Evolutionary conservation across 1,140 invertebrate species (phyloP).

Genomic region (Daktulosphaira vitifoliae): DNA sequence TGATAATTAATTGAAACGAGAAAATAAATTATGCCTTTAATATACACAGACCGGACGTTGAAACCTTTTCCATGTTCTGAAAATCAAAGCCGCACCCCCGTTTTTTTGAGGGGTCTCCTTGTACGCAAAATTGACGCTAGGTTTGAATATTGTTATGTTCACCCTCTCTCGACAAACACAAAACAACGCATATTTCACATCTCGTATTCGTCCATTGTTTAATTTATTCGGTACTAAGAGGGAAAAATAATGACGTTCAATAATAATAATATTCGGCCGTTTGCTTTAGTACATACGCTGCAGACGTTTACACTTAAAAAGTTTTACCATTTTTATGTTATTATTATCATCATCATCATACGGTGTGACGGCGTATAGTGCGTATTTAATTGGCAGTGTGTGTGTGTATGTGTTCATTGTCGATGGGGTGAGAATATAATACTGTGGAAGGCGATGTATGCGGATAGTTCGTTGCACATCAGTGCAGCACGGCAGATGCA

Average conservation of each 20-base stretch:
- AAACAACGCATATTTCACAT: no score
- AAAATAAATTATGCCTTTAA: conserved; percentile 4
- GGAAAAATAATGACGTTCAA: background rate
- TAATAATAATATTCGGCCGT: background rate
- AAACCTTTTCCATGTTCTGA: conserved; percentile 20
- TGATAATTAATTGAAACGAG: conserved; percentile 7
- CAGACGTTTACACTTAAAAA: conserved; percentile 2
- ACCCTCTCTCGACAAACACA: no score
- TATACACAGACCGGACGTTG: background rate
- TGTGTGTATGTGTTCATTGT: background rate
- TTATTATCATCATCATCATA: conserved; percentile 2
- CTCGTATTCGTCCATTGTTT: background rate
- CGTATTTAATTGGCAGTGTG: conserved; percentile 16
- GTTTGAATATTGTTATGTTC: no score
- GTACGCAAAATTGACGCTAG: background rate
- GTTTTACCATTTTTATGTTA: background rate
- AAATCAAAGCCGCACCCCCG: background rate
- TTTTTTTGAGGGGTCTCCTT: background rate
- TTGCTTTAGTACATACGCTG: background rate
- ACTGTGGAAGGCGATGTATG: background rate
- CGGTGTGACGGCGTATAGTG: background rate
- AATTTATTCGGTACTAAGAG: background rate
- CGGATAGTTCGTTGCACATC: background rate
- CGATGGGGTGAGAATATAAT: background rate
- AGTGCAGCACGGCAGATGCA: conserved; percentile 12